phyloP scores from a whole-genome alignment of 2,113 vertebrate genomes.

The Copsychus sechellarum region DNA sequence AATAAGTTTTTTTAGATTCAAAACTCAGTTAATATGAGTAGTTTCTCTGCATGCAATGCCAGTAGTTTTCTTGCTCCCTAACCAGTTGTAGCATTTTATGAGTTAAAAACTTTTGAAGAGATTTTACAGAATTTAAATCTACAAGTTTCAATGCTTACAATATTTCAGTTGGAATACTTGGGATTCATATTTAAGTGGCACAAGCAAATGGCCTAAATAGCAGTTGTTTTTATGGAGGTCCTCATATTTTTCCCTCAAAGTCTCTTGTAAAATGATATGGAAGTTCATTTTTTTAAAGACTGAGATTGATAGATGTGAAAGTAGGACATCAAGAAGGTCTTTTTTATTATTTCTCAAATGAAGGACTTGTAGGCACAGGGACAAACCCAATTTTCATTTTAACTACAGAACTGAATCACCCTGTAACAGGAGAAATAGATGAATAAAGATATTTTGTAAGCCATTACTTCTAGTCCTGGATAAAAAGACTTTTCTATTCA shows the following conservation, averaged over 20 bases:
- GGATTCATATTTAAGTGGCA: neutral
- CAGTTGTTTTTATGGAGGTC: neutral
- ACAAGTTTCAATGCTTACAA: neutral
- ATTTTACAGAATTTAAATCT: neutral
- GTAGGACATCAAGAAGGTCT: neutral
- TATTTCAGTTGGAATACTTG: neutral
- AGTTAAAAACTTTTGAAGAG: neutral
- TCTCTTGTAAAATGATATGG: neutral
- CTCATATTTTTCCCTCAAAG: neutral
- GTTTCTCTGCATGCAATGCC: neutral
- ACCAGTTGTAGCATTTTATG: neutral
- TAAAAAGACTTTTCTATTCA: neutral
- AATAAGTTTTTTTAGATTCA: neutral
- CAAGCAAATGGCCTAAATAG: neutral
- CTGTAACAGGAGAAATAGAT: neutral
- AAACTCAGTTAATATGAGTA: neutral
- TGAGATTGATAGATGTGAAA: neutral
- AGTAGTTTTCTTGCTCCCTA: neutral
- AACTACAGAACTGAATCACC: neutral
- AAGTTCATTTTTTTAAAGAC: neutral
- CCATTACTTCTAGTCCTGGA: neutral
- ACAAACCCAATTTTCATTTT: neutral
- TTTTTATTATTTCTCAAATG: neutral
- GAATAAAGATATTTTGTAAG: neutral
- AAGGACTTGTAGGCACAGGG: neutral